Evolutionary conservation across 2,888 invertebrate species (phyloP).

Genomic region (Atrina japonica): DNA sequence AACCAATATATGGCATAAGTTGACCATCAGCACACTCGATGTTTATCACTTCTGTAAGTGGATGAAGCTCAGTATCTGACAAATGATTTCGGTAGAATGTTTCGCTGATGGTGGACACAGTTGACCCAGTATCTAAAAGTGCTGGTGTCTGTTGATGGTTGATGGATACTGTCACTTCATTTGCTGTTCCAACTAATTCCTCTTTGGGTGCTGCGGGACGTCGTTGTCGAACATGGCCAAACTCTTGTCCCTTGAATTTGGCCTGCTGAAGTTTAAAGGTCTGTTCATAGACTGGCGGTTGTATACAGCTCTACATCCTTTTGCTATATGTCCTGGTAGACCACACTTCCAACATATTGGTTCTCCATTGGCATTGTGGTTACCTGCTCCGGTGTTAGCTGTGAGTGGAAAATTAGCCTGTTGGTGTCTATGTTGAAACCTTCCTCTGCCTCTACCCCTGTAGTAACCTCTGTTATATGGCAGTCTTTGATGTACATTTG

Average conservation of each 20-base stretch:
- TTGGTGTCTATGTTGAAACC: too few species aligned
- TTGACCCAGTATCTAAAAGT: conserved; percentile 26
- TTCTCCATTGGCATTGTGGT: too few species aligned
- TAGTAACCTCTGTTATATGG: too few species aligned
- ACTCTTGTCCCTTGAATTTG: background rate
- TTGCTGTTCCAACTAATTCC: conserved; percentile 1
- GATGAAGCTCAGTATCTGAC: background rate
- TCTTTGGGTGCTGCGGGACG: background rate
- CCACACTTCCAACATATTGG: too few species aligned
- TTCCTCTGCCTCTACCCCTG: too few species aligned
- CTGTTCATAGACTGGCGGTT: too few species aligned
- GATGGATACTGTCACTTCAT: conserved; percentile 15
- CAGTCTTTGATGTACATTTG: too few species aligned
- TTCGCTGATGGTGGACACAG: conserved; percentile 18
- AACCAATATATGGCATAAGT: conserved; percentile 19
- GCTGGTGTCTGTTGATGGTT: background rate
- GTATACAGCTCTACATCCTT: too few species aligned
- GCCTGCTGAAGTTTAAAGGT: too few species aligned
- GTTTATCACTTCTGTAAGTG: conserved; percentile 5
- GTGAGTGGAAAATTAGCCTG: too few species aligned
- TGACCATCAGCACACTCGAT: conserved; percentile 39
- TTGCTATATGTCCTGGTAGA: too few species aligned
- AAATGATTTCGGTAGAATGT: conserved; percentile 17
- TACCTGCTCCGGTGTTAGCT: too few species aligned
- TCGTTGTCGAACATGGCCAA: background rate